These are phyloP conservation scores for Solea senegalensis DNA, from an alignment of 2,113 vertebrate species.

Conservation along the genomic window DNA sequence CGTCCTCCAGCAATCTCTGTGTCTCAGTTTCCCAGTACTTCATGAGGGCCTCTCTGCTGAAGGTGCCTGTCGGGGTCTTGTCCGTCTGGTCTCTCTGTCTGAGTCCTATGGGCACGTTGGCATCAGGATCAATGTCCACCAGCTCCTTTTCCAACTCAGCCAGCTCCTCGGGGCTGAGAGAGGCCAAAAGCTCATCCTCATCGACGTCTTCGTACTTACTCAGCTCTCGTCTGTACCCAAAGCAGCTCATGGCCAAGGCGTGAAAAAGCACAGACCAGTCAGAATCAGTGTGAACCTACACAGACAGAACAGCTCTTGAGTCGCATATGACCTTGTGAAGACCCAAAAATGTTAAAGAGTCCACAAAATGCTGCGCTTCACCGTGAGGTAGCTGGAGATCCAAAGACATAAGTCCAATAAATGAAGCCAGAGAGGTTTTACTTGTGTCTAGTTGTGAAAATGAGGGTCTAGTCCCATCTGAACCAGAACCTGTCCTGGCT, in stretches of 20 bases:
- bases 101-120: constrained; percentile 90
- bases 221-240: constrained; percentile 95
- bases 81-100: constrained; percentile 94
- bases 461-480: constrained; percentile 29
- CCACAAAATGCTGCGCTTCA: constrained; percentile 19
- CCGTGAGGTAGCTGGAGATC: constrained; percentile 17
- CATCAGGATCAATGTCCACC: constrained; percentile 92
- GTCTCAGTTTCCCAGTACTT: constrained; percentile 98
- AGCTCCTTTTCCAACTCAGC: constrained; percentile 94
- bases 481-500: constrained; percentile 31
- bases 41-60: constrained; percentile 93
- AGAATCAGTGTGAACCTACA: not conserved
- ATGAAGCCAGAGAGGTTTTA: not conserved
- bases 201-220: constrained; percentile 98
- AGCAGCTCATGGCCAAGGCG: constrained; percentile 86
- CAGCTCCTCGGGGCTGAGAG: constrained; percentile 92
- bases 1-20: constrained; percentile 90
- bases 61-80: constrained; percentile 94
- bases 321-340: not conserved
- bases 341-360: not conserved
- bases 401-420: not conserved
- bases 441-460: not conserved
- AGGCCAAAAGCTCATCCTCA: constrained; percentile 96
- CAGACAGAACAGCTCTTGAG: constrained; percentile 1
- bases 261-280: not conserved